Conservation (phyloP, 2,888 invertebrate species). For the Chrysolina oricalcia region DNA sequence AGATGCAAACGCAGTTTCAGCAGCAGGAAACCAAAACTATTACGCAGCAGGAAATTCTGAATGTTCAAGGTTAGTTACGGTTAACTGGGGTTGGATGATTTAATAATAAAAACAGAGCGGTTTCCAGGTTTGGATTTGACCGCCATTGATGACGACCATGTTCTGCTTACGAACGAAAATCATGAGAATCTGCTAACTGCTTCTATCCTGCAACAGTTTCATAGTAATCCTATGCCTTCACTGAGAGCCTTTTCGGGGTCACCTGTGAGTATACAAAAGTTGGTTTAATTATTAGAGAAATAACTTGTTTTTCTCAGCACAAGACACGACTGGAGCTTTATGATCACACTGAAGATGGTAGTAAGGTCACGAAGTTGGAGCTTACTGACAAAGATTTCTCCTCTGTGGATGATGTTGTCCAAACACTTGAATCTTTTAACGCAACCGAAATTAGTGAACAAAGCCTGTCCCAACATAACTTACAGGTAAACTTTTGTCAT, state of each 20-base stretch:
- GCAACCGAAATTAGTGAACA: constrained; percentile 72
- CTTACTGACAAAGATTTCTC: constrained; percentile 66
- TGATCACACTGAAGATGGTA: constrained; percentile 64
- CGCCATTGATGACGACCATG: constrained; percentile 63
- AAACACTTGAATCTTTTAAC: constrained; percentile 73
- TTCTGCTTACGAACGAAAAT: constrained; percentile 66
- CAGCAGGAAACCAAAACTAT: constrained; percentile 55
- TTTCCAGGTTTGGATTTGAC: constrained; percentile 63
- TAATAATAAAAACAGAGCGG: constrained; percentile 21
- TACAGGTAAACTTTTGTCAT: constrained; percentile 57
- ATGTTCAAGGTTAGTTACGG: constrained; percentile 60
- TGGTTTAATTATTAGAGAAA: too few species aligned
- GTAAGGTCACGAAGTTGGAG: constrained; percentile 61
- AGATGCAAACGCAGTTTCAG: constrained; percentile 67
- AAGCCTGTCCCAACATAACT: constrained; percentile 67
- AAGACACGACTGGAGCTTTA: constrained; percentile 67
- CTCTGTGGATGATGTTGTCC: constrained; percentile 69
- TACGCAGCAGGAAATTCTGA: constrained; percentile 63
- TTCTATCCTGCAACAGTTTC: constrained; percentile 69
- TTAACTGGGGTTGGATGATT: background rate
- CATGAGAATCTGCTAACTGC: constrained; percentile 67
- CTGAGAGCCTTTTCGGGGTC: constrained; percentile 67
- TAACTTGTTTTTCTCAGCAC: constrained; percentile 56
- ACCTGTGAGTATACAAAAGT: constrained; percentile 59
- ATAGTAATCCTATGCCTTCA: constrained; percentile 62